phyloP scores from a whole-genome alignment of 1,140 invertebrate species.

The Papilio glaucus region DNA sequence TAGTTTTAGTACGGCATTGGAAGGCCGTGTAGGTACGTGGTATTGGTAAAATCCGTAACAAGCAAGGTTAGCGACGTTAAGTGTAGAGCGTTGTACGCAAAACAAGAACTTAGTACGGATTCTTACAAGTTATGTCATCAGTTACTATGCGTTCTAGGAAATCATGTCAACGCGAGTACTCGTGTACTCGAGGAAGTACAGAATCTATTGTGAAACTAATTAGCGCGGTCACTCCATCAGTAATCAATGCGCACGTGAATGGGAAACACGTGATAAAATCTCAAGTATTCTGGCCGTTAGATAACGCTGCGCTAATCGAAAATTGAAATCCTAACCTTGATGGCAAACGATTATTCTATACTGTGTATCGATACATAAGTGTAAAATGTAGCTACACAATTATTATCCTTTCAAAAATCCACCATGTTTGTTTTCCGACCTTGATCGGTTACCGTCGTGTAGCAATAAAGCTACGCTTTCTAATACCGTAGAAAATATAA shows the following conservation, averaged over 20 bases:
- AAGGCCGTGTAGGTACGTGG: too few relatives aligned
- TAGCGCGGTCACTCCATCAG: neutral
- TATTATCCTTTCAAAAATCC: neutral
- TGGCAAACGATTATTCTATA: neutral
- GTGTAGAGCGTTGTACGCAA: neutral
- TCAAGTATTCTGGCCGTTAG: neutral
- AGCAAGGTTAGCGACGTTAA: neutral
- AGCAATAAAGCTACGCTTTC: neutral
- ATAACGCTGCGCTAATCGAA: neutral
- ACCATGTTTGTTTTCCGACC: neutral
- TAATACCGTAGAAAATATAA: too few relatives aligned
- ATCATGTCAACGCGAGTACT: slow-evolving; percentile 27
- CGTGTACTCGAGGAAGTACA: slow-evolving; percentile 27
- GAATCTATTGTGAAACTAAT: slow-evolving; percentile 33
- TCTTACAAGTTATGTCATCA: slow-evolving; percentile 14
- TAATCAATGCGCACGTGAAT: slow-evolving; percentile 9
- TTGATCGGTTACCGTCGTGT: neutral
- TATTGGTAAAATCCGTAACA: too few relatives aligned
- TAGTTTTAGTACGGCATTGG: too few relatives aligned
- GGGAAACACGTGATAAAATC: slow-evolving; percentile 7
- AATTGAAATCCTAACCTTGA: neutral
- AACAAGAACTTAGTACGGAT: neutral
- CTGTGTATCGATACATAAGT: neutral
- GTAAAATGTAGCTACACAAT: neutral
- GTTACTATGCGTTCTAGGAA: neutral